A percentile compares a stretch with the other conserved stretches of the same genome.
Conservation (phyloP, 2,797 vertebrate species). For the Benthosema pterotum region DNA sequence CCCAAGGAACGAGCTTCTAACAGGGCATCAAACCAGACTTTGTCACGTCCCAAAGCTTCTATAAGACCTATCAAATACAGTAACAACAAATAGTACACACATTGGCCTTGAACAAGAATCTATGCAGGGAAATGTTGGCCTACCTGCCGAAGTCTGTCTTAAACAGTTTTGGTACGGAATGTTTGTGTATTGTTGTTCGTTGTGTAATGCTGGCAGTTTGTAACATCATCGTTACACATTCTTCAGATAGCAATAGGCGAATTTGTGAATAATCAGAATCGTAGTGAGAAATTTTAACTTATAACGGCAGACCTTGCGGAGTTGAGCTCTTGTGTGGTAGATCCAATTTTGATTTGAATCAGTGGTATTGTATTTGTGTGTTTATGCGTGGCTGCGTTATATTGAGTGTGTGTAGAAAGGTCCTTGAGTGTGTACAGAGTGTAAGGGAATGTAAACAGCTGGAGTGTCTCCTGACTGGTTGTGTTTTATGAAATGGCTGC, state of each 20-base stretch:
- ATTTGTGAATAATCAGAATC: neutral
- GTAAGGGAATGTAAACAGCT: slow-evolving; percentile 75
- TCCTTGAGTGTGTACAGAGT: slow-evolving; percentile 36
- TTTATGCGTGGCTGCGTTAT: neutral
- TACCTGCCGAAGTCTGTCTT: neutral
- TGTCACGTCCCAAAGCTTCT: slow-evolving; percentile 6
- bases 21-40: slow-evolving; percentile 14
- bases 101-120: neutral
- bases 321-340: slow-evolving; percentile 5
- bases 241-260: neutral
- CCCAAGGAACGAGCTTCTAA: neutral
- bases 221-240: neutral
- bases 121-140: neutral
- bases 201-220: neutral
- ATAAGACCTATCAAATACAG: slow-evolving; percentile 1
- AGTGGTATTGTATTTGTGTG: slow-evolving; percentile 23
- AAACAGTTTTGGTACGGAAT: neutral
- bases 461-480: slow-evolving; percentile 41
- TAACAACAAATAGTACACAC: neutral
- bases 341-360: slow-evolving; percentile 12
- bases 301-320: neutral
- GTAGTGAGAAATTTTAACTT: neutral
- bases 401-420: slow-evolving; percentile 19
- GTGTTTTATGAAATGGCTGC: slow-evolving; percentile 56
- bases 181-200: neutral